phyloP scores from a whole-genome alignment of 1,140 invertebrate genomes.

The Drosophila grimshawi region DNA sequence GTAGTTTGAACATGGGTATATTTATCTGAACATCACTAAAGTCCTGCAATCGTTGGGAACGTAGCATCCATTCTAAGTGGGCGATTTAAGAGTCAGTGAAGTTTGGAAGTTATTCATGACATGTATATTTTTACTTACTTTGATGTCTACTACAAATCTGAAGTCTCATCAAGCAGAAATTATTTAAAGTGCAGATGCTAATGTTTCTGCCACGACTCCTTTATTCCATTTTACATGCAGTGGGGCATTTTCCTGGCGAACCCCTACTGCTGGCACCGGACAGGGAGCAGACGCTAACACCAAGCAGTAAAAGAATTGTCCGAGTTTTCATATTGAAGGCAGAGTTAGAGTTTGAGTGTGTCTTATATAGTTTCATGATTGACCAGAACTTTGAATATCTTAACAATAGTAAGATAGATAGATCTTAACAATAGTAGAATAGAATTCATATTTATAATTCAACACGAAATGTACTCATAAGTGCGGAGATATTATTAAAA shows the following conservation, averaged over 20 bases:
- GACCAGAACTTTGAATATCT: background rate
- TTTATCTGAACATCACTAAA: background rate
- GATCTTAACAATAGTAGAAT: background rate
- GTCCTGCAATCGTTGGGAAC: background rate
- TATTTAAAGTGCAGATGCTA: slow-evolving; percentile 29
- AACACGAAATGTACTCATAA: too few species aligned
- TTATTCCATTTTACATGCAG: background rate
- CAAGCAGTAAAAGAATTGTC: background rate
- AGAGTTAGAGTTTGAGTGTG: background rate
- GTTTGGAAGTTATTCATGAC: background rate
- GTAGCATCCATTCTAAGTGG: slow-evolving; percentile 16
- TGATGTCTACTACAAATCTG: slow-evolving; percentile 1
- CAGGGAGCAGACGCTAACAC: background rate
- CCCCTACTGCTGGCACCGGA: background rate
- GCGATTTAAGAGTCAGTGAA: background rate
- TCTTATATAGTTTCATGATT: slow-evolving; percentile 25
- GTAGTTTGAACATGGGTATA: background rate
- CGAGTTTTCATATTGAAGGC: slow-evolving; percentile 24
- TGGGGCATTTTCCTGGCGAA: background rate
- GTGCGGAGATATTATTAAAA: too few species aligned
- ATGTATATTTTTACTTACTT: slow-evolving; percentile 10
- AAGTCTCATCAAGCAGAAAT: slow-evolving; percentile 11
- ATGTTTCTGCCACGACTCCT: background rate
- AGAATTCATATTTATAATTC: background rate
- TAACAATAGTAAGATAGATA: background rate